Evolutionary conservation across 2,113 vertebrate genomes (phyloP).

Genomic region (Oreotrochilus melanogaster): DNA sequence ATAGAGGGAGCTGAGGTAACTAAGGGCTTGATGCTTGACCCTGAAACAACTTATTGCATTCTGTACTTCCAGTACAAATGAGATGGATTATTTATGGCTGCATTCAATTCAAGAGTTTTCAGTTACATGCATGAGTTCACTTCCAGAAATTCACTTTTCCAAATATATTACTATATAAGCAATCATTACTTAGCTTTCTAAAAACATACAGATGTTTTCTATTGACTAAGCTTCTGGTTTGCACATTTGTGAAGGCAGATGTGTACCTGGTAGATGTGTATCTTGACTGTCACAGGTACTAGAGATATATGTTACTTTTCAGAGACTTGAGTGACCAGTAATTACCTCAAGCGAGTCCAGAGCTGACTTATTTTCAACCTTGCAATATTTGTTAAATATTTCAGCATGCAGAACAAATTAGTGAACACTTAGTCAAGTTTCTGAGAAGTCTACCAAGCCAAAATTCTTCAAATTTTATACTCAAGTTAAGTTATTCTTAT

Average conservation of each 20-base stretch:
- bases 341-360: neutral
- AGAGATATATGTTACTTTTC: neutral
- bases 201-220: neutral
- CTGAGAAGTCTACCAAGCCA: neutral
- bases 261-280: neutral
- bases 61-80: neutral
- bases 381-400: neutral
- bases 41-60: neutral
- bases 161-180: neutral
- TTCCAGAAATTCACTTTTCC: neutral
- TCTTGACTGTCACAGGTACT: neutral
- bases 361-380: neutral
- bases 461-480: neutral
- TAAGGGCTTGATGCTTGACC: neutral
- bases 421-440: neutral
- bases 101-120: neutral
- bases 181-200: neutral
- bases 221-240: neutral
- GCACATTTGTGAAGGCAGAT: neutral
- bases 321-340: neutral
- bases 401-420: neutral
- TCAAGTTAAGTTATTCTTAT: neutral
- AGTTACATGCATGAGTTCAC: neutral
- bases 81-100: neutral
- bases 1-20: neutral